Evolutionary conservation across 2,888 invertebrate species (phyloP), one percentile per base, ranked within the genome.

Genomic region (Agriopis aurantiaria): DNA sequence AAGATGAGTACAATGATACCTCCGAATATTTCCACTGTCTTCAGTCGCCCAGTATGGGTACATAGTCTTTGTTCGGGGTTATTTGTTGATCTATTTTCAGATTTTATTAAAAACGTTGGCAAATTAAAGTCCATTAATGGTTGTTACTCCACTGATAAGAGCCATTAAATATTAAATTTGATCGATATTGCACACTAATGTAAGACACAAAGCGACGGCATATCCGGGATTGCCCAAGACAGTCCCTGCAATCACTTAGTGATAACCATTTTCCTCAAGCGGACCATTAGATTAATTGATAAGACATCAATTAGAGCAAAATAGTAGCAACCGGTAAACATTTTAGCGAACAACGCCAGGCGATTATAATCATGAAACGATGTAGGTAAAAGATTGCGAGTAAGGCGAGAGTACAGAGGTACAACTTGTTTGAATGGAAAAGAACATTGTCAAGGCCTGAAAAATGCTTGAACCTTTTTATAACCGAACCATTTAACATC

Each of bases 221-320:
- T 10, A 14, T 43, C 23, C 46, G 62, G 23, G 45, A 14, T 53
- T 62, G 43, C 53, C 45, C 12, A 59, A 59, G 55, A 46, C 58
- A 43, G 56, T 45, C 40, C 12, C 11, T 33, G 17, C 53, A 55
- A 46, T 48, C 40, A 63, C 46, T 55, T 53, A 55, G 7, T 49
- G 49, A 58, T 58, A 51, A 60, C 33, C 40, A 48, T 53, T 63
- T 68, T 49, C 58, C 53, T 63, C 59, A 63, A 56, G 41, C 45
- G 49, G 49, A 17, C 17, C 61, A 69, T 40, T 58, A 52, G 58
- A 60, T 65, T 60, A 43, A 40, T 23, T 65, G 51, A 61, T 61
- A 69, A 65, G 12, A 33, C 51, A 61, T 69, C 69, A 69, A 69
- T 69, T 69, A 69, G 61, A 65, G 65, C 51, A 61, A 65, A 61